Base-by-base conservation (phyloP, 2,888 invertebrate species). In the Cerceris ruficornis region DNA sequence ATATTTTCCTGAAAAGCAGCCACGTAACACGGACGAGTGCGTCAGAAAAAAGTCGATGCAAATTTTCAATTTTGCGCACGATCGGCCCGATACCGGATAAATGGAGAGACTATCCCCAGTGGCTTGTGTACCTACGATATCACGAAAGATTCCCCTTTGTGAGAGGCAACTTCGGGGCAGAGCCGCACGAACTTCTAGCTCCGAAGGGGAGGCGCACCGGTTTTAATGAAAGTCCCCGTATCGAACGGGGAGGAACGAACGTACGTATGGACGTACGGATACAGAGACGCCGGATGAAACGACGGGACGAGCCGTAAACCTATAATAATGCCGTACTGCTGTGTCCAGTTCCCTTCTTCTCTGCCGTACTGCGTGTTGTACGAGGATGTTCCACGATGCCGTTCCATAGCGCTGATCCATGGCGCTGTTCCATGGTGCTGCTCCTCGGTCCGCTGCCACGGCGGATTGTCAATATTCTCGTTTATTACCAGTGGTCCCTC, bases 221-320 rank as follows among this genome's bases (percentile, higher is more conserved):
- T 72, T 75, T 77, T 80, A 81, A 82, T 83, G 75, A 77, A 80
- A 83, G 46, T 75, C 42, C 49, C n/a, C 69, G 64, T 77, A 83
- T 80, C 57, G 69, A 66, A 69, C 59, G 58, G 17, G 28, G 43
- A 17, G n/a, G 61, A 60, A 46, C 50, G 46, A 69, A 74, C 58
- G 61, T 55, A 69, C 66, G 57, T 55, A 65, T 43, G 42, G 42
- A 41, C 17, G 52, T 1, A 52, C 13, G 52, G 52, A 50, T 13
- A 50, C n/a, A 62, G 46, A 54, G 55, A 58, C 41, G 64, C 28
- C 49, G 65, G 52, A 62, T 57, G 69, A 79, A 81, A 77, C 69
- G 75, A 75, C 55, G 46, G 59, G 66, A 79, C 64, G 76, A 73
- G 54, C 69, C 69, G 64, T 82, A 80, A 82, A 76, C 65, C 68